phyloP scores from a whole-genome alignment of 2,113 vertebrate species.

The Gopherus evgoodei region DNA sequence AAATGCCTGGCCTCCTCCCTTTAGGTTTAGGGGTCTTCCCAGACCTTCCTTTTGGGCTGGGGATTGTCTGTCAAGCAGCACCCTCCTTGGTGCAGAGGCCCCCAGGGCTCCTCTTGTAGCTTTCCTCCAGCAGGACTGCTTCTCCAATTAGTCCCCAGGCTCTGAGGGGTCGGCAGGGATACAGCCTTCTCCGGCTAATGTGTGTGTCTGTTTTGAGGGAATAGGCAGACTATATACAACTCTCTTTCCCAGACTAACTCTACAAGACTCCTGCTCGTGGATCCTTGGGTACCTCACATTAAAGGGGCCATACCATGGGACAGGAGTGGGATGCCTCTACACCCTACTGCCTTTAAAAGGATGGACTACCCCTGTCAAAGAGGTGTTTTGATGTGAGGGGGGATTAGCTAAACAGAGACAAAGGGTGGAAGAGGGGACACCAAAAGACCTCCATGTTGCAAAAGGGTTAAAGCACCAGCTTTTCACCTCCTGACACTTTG shows the following conservation, averaged over 20 bases:
- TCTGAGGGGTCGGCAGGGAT: neutral
- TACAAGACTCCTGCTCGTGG: neutral
- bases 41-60: neutral
- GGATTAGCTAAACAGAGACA: neutral
- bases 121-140: neutral
- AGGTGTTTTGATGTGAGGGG: too few relatives aligned
- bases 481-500: neutral
- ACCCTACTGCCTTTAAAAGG: too few relatives aligned
- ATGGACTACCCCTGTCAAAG: too few relatives aligned
- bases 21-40: neutral
- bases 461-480: neutral
- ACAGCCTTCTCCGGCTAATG: neutral
- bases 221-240: neutral
- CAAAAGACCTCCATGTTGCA: neutral
- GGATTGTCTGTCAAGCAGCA: neutral
- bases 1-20: neutral
- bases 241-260: neutral
- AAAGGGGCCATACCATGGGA: too few relatives aligned
- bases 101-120: neutral
- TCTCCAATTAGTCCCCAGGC: neutral
- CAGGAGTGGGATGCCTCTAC: too few relatives aligned
- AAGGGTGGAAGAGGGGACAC: neutral
- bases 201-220: neutral
- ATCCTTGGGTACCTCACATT: too few relatives aligned
- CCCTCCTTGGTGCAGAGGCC: neutral